These are phyloP conservation scores for Zaprionus ghesquierei DNA, from an alignment of 1,140 invertebrate species.

Conservation along the genomic window DNA sequence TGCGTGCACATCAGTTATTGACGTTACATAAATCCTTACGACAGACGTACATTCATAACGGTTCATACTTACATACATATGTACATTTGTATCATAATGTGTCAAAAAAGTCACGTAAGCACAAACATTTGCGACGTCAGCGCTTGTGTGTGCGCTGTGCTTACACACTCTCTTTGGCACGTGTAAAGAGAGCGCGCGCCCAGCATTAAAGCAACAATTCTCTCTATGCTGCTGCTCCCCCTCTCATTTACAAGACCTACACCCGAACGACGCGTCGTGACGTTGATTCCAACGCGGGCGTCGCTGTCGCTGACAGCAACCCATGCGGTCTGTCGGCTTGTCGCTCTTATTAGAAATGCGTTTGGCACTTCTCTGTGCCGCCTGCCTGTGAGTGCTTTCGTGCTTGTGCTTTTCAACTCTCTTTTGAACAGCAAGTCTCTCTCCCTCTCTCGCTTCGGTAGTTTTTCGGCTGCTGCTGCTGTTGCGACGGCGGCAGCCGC, in stretches of 20 bases:
- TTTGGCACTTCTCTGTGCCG: constrained; percentile 23
- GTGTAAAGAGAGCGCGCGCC: constrained; percentile 40
- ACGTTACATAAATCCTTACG: neutral
- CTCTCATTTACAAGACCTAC: constrained; percentile 44
- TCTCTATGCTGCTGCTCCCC: neutral
- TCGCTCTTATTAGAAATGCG: constrained; percentile 46
- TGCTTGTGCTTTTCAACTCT: constrained; percentile 13
- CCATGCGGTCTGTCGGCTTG: neutral
- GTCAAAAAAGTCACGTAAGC: constrained; percentile 50
- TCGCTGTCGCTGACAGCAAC: constrained; percentile 11
- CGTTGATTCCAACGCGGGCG: constrained; percentile 12
- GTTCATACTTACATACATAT: neutral
- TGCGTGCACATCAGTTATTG: neutral
- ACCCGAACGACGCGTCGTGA: neutral
- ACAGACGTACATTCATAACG: neutral
- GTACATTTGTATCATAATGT: constrained; percentile 16
- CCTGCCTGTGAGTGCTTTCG: constrained; percentile 4
- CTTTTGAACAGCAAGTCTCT: constrained; percentile 22
- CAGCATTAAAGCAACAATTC: constrained; percentile 10
- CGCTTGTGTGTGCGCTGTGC: neutral
- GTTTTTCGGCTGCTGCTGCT: constrained; percentile 52
- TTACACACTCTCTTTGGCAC: constrained; percentile 37
- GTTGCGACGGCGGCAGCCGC: constrained; percentile 22
- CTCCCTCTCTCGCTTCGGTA: constrained; percentile 36
- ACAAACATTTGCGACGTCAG: constrained; percentile 45